phyloP scores from a whole-genome alignment of 2,113 vertebrate genomes.

The Eretmodus cyanostictus region DNA sequence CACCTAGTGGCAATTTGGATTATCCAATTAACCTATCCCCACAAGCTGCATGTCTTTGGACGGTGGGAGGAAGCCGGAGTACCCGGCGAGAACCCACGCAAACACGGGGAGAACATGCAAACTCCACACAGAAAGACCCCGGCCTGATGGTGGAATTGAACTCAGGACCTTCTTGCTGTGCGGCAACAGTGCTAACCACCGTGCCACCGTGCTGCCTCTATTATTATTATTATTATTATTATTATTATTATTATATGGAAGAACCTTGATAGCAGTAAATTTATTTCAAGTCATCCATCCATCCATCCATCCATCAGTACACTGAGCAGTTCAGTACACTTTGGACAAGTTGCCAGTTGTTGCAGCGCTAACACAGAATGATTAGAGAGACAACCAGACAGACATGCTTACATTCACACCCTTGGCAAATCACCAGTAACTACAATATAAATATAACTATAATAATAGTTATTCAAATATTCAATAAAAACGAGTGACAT shows the following conservation, averaged over 20 bases:
- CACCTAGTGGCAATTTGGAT: too few relatives aligned
- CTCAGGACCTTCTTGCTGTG: too few relatives aligned
- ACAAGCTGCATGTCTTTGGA: too few relatives aligned
- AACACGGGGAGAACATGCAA: too few relatives aligned
- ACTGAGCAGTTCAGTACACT: background rate
- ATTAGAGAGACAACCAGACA: background rate
- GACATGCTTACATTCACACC: background rate
- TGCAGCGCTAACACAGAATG: background rate
- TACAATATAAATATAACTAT: background rate
- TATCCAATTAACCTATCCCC: too few relatives aligned
- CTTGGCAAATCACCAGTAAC: background rate
- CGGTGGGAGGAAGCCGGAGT: too few relatives aligned
- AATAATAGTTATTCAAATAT: background rate
- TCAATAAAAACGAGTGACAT: background rate
- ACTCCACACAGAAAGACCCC: too few relatives aligned
- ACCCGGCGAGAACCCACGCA: too few relatives aligned
- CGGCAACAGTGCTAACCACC: too few relatives aligned
- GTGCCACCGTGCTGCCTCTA: too few relatives aligned
- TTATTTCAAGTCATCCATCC: background rate
- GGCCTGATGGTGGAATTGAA: too few relatives aligned
- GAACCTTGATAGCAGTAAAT: background rate
- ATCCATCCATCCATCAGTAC: background rate
- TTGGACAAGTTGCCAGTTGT: background rate
- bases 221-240: too few relatives aligned
- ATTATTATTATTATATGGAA: background rate